These are phyloP conservation scores for Phylloscopus whistleri DNA, from an alignment of 2,113 vertebrate species.

Conservation along the genomic window DNA sequence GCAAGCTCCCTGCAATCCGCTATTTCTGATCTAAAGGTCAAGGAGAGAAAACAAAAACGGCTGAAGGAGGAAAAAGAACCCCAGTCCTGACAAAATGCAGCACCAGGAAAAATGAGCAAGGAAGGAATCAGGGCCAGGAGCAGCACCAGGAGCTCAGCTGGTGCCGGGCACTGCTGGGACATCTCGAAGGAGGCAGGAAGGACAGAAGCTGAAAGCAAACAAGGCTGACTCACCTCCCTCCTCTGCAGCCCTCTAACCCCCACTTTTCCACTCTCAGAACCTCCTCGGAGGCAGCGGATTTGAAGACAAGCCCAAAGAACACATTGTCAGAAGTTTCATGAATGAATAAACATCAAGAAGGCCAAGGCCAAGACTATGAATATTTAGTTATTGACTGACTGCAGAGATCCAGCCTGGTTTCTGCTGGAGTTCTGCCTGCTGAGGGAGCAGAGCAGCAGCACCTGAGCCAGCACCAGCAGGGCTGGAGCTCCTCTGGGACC, in stretches of 20 bases:
- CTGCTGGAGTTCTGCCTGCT: background rate
- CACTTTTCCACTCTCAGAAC: background rate
- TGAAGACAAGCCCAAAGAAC: background rate
- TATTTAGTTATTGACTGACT: background rate
- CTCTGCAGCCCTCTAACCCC: background rate
- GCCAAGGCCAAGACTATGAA: background rate
- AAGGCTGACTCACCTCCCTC: background rate
- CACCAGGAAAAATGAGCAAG: background rate
- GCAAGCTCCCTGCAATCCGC: background rate
- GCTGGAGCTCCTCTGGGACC: background rate
- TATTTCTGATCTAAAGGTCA: constrained; percentile 20
- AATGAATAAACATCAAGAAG: constrained; percentile 10
- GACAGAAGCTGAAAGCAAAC: background rate
- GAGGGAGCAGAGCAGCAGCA: background rate
- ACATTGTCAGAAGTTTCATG: background rate
- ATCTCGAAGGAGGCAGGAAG: background rate
- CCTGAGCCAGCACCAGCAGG: background rate
- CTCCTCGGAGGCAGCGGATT: background rate
- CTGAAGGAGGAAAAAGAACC: background rate
- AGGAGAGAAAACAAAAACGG: background rate
- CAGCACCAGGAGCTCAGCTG: background rate
- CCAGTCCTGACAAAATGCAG: background rate
- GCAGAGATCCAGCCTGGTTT: background rate
- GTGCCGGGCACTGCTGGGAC: accelerated
- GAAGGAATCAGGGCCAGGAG: background rate